Evolutionary conservation across 2,113 vertebrate genomes (phyloP), one percentile per base, ranked within the genome.

Genomic region (Labeo rohita): DNA sequence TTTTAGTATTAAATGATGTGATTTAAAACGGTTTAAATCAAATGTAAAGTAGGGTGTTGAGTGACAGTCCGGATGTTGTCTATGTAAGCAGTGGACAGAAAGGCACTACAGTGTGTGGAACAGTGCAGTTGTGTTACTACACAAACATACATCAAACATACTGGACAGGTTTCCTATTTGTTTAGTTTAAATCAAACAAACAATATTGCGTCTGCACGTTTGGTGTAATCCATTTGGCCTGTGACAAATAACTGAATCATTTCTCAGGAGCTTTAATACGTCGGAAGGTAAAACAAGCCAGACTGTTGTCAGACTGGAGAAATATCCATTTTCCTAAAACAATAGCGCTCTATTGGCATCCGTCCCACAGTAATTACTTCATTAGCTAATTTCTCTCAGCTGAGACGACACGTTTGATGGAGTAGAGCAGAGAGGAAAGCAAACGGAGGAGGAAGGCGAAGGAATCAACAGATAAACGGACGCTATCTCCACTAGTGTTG

Each of bases 371-470:
- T 90, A 86, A 89, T 89, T 87, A 88, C 86, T 88, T 89, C 89
- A 88, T 90, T 90, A 90, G 89, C 89, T 88, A 90, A 90, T 88
- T 90, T 85, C 89, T 90, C 89, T 87, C 84, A 36, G 84, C 68
- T 72, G 89, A 80, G 86, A 70, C 52, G 43, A 63, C 18, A 36
- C n/a, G 54, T 70, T 72, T 90, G 89, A 90, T 85, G 87, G 85
- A 90, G 89, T 68, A 76, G 56, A 77, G 80, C 75, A 54, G 70
- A 68, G 66, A 81, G 50, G 34, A 34, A 68, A 66, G 79, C 59
- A 3, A 47, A 66, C 54, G 72, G 70, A 77, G 76, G 47, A 86
- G 83, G 76, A 86, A 87, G 74, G 83, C n/a, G n/a, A 23, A 72
- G 83, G 87, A 82, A 84, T 90, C 87, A 82, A 88, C 85, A 88